Percentiles rank a stretch among this genome's conserved stretches.
Conservation (phyloP, 2,113 vertebrate species). For the Nothobranchius furzeri region DNA sequence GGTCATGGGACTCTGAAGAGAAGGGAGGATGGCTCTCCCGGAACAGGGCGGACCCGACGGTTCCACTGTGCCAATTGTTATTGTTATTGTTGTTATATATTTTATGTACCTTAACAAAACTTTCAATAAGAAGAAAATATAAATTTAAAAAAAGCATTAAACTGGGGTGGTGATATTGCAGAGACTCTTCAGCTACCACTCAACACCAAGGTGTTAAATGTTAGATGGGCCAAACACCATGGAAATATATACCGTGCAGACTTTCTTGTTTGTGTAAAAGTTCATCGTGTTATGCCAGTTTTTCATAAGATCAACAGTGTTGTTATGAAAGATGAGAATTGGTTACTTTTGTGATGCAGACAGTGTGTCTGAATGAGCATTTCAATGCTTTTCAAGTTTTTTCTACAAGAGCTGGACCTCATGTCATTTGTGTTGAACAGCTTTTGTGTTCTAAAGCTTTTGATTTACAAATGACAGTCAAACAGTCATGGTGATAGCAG, state of each 20-base stretch:
- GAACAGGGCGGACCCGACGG: no score
- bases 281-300: slow-evolving; percentile 28
- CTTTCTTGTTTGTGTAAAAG: slow-evolving; percentile 37
- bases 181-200: slow-evolving; percentile 22
- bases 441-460: slow-evolving; percentile 26
- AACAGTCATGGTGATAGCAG: slow-evolving; percentile 12
- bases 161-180: slow-evolving; percentile 25
- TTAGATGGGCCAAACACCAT: slow-evolving; percentile 46
- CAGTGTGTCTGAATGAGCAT: slow-evolving; percentile 13
- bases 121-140: no score
- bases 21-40: no score
- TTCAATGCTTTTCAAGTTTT: slow-evolving; percentile 29
- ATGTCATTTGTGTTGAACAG: slow-evolving; percentile 17
- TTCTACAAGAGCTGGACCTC: slow-evolving; percentile 14
- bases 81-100: no score
- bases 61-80: no score
- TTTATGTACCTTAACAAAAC: no score
- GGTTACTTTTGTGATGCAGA: slow-evolving; percentile 23
- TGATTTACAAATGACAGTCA: slow-evolving; percentile 20
- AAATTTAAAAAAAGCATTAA: slow-evolving; percentile 6
- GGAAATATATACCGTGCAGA: slow-evolving; percentile 22
- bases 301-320: slow-evolving; percentile 30
- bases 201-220: slow-evolving; percentile 25
- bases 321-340: slow-evolving; percentile 30
- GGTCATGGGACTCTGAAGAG: no score